Base-by-base conservation (phyloP, 2,113 vertebrate genomes). In the Nannospalax galili region DNA sequence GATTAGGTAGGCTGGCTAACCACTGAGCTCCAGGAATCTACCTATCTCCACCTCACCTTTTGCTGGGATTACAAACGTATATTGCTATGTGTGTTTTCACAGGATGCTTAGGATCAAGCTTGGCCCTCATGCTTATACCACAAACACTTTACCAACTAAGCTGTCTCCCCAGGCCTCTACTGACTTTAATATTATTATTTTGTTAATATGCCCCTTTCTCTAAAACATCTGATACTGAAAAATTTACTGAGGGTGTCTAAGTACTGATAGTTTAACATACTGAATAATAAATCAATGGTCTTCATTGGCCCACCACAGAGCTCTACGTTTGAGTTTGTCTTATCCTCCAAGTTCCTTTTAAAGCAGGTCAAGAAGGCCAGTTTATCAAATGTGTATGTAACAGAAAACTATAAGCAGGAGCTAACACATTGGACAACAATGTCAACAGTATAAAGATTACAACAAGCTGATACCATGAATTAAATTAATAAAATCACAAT, bases 111-210 rank as follows among this genome's bases (percentile, higher is more conserved):
- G 73, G 40, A 40, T 58, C 79, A 62, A 32, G 37, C 56, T 81
- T 35, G 78, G 56, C 3, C 78, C 37, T 26, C 28, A 37, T 16
- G 56, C 24, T 26, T 58, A 9, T 37, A 62, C 7, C 16, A 12
- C 12, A 81, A 40, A 35, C 12, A 7, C 35, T 80, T 80, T 60
- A 8, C 77, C 7, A 37, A 80, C 52, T 24, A 56, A 40, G 79
- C 15, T n/a, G 2, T 81, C 10, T 20, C 24, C 35, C 24, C 52
- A 37, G 56, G 56, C 56, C 26, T 11, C 88, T 89, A 42, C 16
- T 73, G 70, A 73, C 11, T 89, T 80, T 90, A 17, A 69, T 84
- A 58, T 69, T 90, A 15, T 94, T 84, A 73, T 24, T 84, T 89
- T 58, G 64, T 58, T 82, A n/a, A 45, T 70, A 8, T 86, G 72